These are phyloP conservation scores for Scalopus aquaticus DNA, from an alignment of 2,113 vertebrate genomes.

Conservation along the genomic window DNA sequence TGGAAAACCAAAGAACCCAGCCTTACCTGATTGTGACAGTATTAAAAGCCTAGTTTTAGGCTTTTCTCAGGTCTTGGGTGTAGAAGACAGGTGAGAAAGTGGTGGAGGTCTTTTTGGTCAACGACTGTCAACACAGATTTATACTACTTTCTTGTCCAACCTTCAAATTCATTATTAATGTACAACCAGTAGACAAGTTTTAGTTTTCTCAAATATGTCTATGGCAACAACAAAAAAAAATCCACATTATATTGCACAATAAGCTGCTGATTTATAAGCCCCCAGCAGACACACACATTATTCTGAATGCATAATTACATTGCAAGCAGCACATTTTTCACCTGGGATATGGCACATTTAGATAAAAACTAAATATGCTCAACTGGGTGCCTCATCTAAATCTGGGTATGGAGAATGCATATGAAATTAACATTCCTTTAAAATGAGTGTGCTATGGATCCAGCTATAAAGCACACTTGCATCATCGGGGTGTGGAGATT, in stretches of 20 bases:
- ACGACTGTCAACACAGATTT: conserved; percentile 81
- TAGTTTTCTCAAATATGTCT: conserved; percentile 80
- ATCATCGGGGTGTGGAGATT: conserved; percentile 66
- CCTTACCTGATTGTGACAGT: neutral
- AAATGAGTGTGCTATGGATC: conserved; percentile 65
- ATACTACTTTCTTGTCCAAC: conserved; percentile 76
- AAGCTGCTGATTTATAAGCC: conserved; percentile 81
- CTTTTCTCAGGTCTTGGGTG: conserved; percentile 58
- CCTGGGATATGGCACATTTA: conserved; percentile 71
- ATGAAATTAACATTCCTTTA: conserved; percentile 80
- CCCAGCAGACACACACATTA: conserved; percentile 67
- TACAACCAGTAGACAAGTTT: conserved; percentile 73
- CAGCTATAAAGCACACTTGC: conserved; percentile 61
- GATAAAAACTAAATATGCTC: conserved; percentile 68
- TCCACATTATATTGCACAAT: conserved; percentile 78
- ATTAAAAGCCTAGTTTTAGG: conserved; percentile 50
- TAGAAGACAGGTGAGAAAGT: conserved; percentile 72
- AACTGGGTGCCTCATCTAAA: conserved; percentile 75
- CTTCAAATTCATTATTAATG: conserved; percentile 78
- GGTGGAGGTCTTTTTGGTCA: conserved; percentile 79
- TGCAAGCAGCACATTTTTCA: conserved; percentile 76
- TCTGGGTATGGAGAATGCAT: conserved; percentile 74
- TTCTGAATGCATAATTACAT: conserved; percentile 81
- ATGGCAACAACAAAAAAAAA: conserved; percentile 77
- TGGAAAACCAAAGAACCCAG: neutral